phyloP scores from a whole-genome alignment of 2,113 vertebrate genomes.

The Barbus barbus region DNA sequence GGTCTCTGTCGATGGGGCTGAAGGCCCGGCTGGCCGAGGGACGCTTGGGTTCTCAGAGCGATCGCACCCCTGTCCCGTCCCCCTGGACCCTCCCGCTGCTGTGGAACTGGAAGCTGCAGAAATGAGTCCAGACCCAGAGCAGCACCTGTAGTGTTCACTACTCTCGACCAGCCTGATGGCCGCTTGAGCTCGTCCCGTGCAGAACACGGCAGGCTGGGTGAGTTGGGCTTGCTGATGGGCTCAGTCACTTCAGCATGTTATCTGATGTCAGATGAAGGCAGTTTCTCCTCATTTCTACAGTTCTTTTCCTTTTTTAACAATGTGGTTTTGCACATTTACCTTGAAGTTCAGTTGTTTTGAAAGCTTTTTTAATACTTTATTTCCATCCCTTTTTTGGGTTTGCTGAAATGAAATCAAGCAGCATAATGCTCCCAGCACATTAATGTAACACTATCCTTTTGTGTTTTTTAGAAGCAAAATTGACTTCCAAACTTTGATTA shows the following conservation, averaged over 20 bases:
- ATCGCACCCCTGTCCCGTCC: conserved; percentile 52
- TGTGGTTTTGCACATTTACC: neutral
- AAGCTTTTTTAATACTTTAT: neutral
- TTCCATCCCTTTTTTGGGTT: neutral
- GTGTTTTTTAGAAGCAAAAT: neutral
- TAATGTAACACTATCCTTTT: neutral
- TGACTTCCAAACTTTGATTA: neutral
- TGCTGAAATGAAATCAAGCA: neutral
- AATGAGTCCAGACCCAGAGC: conserved; percentile 62
- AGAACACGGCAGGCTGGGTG: neutral
- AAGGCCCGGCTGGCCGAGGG: conserved; percentile 68
- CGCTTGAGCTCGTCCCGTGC: neutral
- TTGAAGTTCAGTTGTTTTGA: neutral
- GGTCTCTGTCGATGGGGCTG: conserved; percentile 66
- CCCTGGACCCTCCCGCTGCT: conserved; percentile 68
- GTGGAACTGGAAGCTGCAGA: conserved; percentile 80
- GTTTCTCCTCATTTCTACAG: neutral
- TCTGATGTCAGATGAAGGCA: neutral
- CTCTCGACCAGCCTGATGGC: neutral
- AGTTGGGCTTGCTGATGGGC: neutral
- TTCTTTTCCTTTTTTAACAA: neutral
- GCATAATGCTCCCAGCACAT: neutral
- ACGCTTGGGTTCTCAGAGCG: conserved; percentile 55
- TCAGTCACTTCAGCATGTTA: neutral
- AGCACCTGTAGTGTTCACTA: conserved; percentile 16